Evolutionary conservation across 2,113 vertebrate species (phyloP).

Genomic region (Malurus elegans): DNA sequence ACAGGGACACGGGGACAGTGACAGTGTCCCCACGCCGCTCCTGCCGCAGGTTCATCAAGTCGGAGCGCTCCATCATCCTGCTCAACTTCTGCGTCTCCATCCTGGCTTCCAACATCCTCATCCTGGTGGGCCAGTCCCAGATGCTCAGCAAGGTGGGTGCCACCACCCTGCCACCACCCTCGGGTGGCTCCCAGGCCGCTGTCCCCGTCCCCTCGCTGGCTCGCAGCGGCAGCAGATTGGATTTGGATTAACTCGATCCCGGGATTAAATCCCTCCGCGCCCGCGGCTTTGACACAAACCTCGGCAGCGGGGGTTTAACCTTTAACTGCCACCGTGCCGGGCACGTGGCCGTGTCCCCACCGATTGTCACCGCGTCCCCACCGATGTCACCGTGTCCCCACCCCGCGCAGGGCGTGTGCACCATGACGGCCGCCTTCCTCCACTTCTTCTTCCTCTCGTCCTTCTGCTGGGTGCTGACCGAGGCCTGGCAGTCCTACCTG

Average conservation of each 20-base stretch:
- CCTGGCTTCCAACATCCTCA: slow-evolving; percentile 95
- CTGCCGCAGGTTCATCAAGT: slow-evolving; percentile 88
- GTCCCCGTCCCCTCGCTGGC: background rate
- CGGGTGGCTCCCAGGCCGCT: rapidly evolving
- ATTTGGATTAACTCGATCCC: slow-evolving; percentile 44
- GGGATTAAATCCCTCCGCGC: background rate
- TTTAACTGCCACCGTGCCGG: background rate
- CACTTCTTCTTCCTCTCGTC: slow-evolving; percentile 99
- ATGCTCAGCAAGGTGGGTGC: slow-evolving; percentile 93
- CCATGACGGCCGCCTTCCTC: slow-evolving; percentile 95
- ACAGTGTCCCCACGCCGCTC: background rate
- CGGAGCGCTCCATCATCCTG: slow-evolving; percentile 95
- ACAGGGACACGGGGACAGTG: background rate
- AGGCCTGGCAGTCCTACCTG: slow-evolving; percentile 99
- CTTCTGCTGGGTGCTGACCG: slow-evolving; percentile 99
- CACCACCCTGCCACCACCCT: background rate
- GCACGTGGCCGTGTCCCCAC: rapidly evolving
- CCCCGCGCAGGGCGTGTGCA: slow-evolving; percentile 83
- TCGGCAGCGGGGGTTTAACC: background rate
- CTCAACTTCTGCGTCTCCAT: slow-evolving; percentile 98
- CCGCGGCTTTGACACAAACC: background rate
- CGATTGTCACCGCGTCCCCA: rapidly evolving
- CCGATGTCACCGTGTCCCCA: rapidly evolving
- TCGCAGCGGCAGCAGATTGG: background rate
- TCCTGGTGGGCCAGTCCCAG: slow-evolving; percentile 96